phyloP scores from a whole-genome alignment of 2,797 vertebrate genomes.

The Nyctalus aviator region DNA sequence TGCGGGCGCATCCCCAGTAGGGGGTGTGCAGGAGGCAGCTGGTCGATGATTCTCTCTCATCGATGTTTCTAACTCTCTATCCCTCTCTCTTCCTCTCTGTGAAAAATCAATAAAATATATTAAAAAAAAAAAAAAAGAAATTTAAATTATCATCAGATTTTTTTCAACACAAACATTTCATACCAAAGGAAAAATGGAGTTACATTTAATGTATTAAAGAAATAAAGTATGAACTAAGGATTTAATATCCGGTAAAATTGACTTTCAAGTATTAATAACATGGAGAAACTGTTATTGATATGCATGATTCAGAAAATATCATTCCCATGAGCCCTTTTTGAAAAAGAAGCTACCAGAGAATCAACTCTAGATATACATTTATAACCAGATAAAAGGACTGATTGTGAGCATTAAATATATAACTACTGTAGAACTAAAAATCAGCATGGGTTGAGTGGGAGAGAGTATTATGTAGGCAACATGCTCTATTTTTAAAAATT shows the following conservation, averaged over 20 bases:
- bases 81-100: too few relatives aligned
- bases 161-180: not conserved
- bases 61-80: too few relatives aligned
- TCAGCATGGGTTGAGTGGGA: not conserved
- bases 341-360: not conserved
- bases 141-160: not conserved
- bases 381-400: not conserved
- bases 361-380: not conserved
- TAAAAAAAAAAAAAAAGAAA: not conserved
- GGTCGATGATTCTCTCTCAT: too few relatives aligned
- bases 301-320: not conserved
- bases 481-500: not conserved
- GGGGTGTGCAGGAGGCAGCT: too few relatives aligned
- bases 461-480: not conserved
- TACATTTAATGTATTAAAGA: not conserved
- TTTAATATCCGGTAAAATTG: not conserved
- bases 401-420: not conserved
- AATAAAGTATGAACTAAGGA: not conserved
- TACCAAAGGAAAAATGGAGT: not conserved
- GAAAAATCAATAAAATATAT: too few relatives aligned
- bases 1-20: too few relatives aligned
- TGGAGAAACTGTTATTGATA: not conserved
- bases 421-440: slow-evolving; percentile 6
- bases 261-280: not conserved
- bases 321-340: not conserved